Evolutionary conservation across 2,888 invertebrate genomes (phyloP), one percentile per base, ranked within the genome.

Genomic region (Empis livida): DNA sequence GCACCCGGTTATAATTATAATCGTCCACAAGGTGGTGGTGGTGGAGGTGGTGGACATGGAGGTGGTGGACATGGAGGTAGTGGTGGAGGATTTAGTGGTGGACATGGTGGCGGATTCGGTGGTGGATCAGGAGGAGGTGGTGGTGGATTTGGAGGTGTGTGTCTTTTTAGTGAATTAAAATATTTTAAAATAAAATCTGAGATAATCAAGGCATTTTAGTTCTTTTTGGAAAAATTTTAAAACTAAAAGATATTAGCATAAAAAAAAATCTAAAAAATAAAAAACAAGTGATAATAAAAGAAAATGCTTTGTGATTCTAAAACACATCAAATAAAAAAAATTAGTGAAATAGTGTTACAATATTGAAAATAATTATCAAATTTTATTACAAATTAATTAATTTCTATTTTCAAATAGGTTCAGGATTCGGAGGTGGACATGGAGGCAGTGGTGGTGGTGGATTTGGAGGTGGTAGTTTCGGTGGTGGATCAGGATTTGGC

Each of bases 81-180:
- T 16, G 6, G 15, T 16, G 38, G 38, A 23, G 47, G 45, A 27
- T 20, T 30, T 14, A 43, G 45, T 39, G 11, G 31, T 32, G 45
- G 45, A 8, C 42, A 39, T 32, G 45, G 43, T 39, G 44, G 15
- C 5, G 43, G 47, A 16, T n/a, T 13, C 13, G 46, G 47, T 43
- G 42, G 42, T 38, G 38, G 43, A 15, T 35, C 16, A 32, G 47
- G 51, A 20, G 51, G 51, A 37, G 47, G 49, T 45, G 50, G 50
- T 14, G 45, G 45, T 39, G 10, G 31, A 35, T 43, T 45, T 13
- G 45, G 43, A 15, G 45, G 43, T 39, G 44, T n/a, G n/a, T n/a
- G n/a, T n/a, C n/a, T n/a, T n/a, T n/a, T 55, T 20, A 11, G 40
- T 40, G 20, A 10, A 20, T 20, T 20, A 5, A 20, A 5, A 20